Conservation (phyloP, 1,140 invertebrate genomes). For the Dendroctonus valens region DNA sequence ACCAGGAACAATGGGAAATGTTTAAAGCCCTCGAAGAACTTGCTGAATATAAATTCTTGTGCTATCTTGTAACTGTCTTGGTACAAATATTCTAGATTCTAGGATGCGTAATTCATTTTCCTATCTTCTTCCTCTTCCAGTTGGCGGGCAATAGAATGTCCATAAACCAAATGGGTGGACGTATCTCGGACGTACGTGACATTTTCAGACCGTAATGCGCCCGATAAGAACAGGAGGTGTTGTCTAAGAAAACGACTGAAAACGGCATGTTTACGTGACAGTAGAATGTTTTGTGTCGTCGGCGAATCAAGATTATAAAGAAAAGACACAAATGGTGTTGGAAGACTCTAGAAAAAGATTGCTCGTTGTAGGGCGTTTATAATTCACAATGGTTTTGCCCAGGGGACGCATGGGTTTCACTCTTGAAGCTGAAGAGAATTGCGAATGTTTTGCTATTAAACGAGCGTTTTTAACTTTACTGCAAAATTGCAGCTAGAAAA, state of each 20-base stretch:
- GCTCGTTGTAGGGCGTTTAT: slow-evolving; percentile 12
- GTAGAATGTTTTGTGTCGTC: slow-evolving; percentile 31
- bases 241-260: slow-evolving; percentile 26
- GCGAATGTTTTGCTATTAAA: no score
- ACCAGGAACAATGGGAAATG: no score
- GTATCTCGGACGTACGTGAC: slow-evolving; percentile 29
- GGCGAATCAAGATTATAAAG: slow-evolving; percentile 31
- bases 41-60: no score
- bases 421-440: no score
- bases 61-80: no score
- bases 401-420: no score
- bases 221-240: slow-evolving; percentile 33
- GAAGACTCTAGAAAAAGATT: slow-evolving; percentile 18
- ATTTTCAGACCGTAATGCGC: slow-evolving; percentile 29
- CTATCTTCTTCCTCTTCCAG: no score
- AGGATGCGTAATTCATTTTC: no score
- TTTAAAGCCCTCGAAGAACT: no score
- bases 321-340: slow-evolving; percentile 23
- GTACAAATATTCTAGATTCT: no score
- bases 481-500: no score
- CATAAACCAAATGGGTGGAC: slow-evolving; percentile 24
- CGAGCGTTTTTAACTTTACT: no score
- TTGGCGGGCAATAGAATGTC: background rate
- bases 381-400: background rate
- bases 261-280: slow-evolving; percentile 29